Base-by-base conservation (phyloP, 2,113 vertebrate genomes). In the Lucifuga dentata region DNA sequence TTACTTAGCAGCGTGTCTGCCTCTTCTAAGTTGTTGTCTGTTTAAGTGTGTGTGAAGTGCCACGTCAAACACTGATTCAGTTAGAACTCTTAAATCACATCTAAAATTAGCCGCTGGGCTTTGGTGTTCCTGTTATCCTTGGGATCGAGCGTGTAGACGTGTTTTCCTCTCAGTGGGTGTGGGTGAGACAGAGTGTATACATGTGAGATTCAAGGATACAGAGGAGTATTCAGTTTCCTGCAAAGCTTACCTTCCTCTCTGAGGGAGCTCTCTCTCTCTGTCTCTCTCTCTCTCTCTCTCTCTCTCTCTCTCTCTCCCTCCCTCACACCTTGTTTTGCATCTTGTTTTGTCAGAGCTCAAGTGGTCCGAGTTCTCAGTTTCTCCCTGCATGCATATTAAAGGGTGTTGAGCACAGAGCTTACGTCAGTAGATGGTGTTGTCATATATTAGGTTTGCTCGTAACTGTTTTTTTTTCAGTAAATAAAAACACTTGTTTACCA, bases 121-220 rank as follows among this genome's bases (percentile, higher is more conserved):
- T 32, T 85, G 82, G 88, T 71, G 85, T 68, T 84, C 48, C 76
- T 84, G 85, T 84, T 88, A 77, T 84, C 46, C 58, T 63, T 78
- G 73, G 76, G 66, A 67, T 68, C 8, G 19, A 33, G 67, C 11
- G 62, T 76, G 80, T 33, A 3, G n/a, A 24, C 1, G 17, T 59
- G 65, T 9, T 71, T 87, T 86, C 84, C 78, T 79, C 82, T 66
- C 62, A 48, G 64, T 39, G 52, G 45, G 68, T 57, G 73, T 26
- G 21, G 63, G 60, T 50, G 46, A 72, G 62, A 86, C 75, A 88
- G 26, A 29, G 69, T 72, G 67, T 68, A 78, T 35, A 82, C 68
- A 82, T 59, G 51, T 76, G 58, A 26, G 51, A 70, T 65, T 73
- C 48, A 33, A 62, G 73, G 60, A 81, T 33, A 89, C 69, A 84